A percentile compares a stretch with the other conserved stretches of the same genome.
These are phyloP conservation scores for Acomys russatus DNA, from an alignment of 2,797 vertebrate genomes.

Conservation along the genomic window DNA sequence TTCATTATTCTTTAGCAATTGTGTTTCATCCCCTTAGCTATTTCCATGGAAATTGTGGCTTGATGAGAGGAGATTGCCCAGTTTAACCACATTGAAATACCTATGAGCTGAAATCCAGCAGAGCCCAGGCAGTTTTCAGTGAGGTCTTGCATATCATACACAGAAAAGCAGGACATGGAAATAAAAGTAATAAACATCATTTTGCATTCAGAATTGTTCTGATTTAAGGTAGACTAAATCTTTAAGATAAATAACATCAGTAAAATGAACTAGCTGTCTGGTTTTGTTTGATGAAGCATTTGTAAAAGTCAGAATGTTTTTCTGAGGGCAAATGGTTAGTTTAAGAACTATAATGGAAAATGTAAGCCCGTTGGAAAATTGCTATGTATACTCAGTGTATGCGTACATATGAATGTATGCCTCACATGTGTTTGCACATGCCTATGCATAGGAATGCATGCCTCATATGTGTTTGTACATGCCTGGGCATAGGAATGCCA, in stretches of 20 bases:
- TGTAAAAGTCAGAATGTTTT: slow-evolving; percentile 69
- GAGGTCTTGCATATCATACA: slow-evolving; percentile 74
- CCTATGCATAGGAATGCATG: background rate
- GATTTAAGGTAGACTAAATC: slow-evolving; percentile 81
- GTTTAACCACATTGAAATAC: slow-evolving; percentile 82
- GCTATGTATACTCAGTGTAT: background rate
- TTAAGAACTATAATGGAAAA: slow-evolving; percentile 27
- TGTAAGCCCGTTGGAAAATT: background rate
- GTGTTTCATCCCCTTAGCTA: slow-evolving; percentile 87
- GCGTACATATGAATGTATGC: too few species aligned
- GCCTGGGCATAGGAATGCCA: background rate
- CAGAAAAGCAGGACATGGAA: slow-evolving; percentile 67
- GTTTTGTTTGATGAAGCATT: slow-evolving; percentile 72
- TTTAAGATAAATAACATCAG: slow-evolving; percentile 82
- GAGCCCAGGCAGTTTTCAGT: slow-evolving; percentile 76
- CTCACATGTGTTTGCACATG: background rate
- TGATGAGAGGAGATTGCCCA: slow-evolving; percentile 84
- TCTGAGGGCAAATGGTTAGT: slow-evolving; percentile 60
- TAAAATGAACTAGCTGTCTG: slow-evolving; percentile 72
- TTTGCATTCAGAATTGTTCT: slow-evolving; percentile 79
- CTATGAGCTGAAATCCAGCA: slow-evolving; percentile 80
- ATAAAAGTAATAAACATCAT: slow-evolving; percentile 75
- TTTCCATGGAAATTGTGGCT: slow-evolving; percentile 84
- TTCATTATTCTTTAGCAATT: slow-evolving; percentile 85
- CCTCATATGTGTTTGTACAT: too few species aligned